Conservation (phyloP, 2,113 vertebrate genomes). For the Hippocampus comes region DNA sequence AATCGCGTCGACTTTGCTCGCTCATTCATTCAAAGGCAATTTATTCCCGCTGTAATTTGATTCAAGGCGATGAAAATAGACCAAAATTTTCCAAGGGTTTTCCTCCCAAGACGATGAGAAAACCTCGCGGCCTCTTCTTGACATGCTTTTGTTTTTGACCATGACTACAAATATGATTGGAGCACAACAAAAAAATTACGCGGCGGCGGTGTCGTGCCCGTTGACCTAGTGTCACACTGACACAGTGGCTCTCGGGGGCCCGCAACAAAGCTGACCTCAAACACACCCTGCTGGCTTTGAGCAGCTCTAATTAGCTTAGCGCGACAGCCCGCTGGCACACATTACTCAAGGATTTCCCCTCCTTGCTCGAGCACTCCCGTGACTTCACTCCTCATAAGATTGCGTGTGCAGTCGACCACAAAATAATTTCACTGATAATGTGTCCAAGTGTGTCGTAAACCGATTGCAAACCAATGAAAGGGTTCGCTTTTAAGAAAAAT, state of each 20-base stretch:
- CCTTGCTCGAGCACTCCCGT: not conserved
- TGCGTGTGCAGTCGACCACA: not conserved
- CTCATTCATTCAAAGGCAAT: slow-evolving; percentile 3
- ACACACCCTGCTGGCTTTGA: slow-evolving; percentile 13
- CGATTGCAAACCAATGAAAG: not conserved
- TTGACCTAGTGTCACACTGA: slow-evolving; percentile 42
- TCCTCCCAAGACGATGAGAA: not conserved
- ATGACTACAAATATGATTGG: not conserved
- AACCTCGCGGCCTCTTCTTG: not conserved
- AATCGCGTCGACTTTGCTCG: slow-evolving; percentile 24
- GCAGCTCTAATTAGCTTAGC: slow-evolving; percentile 61
- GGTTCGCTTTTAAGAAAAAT: not conserved
- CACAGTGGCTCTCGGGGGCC: slow-evolving; percentile 21
- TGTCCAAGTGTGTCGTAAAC: not conserved
- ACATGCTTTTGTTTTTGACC: not conserved
- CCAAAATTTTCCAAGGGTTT: not conserved
- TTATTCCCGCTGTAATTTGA: not conserved
- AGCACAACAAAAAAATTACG: no score
- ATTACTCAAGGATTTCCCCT: slow-evolving; percentile 11
- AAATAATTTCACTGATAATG: not conserved
- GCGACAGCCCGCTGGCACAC: slow-evolving; percentile 45
- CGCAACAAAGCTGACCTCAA: slow-evolving; percentile 31
- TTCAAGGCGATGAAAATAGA: not conserved
- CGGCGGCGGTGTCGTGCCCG: slow-evolving; percentile 9
- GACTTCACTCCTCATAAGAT: not conserved